These are phyloP conservation scores for Solea senegalensis DNA, from an alignment of 2,113 vertebrate species.

Conservation along the genomic window DNA sequence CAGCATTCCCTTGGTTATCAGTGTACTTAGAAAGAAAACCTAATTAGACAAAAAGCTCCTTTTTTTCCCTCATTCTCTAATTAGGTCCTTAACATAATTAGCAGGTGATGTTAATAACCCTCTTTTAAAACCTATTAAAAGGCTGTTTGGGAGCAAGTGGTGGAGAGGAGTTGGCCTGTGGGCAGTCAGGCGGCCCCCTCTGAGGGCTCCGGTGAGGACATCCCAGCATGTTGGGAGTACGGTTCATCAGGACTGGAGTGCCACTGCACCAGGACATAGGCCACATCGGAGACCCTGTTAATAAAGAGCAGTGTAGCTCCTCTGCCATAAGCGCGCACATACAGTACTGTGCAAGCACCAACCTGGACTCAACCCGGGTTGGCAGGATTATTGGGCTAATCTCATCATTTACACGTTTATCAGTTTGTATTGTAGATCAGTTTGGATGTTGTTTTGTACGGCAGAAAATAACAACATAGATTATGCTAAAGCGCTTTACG, in stretches of 20 bases:
- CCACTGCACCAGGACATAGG: slow-evolving; percentile 67
- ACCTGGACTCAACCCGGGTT: neutral
- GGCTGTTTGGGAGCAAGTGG: slow-evolving; percentile 87
- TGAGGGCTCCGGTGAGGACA: slow-evolving; percentile 70
- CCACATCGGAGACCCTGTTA: slow-evolving; percentile 67
- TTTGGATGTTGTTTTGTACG: no score
- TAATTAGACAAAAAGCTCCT: slow-evolving; percentile 89
- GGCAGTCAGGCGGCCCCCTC: slow-evolving; percentile 71
- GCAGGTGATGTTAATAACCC: slow-evolving; percentile 98
- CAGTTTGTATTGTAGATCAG: no score
- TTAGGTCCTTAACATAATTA: slow-evolving; percentile 98
- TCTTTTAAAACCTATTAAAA: slow-evolving; percentile 97
- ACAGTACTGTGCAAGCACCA: neutral
- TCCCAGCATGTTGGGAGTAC: slow-evolving; percentile 73
- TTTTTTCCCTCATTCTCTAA: slow-evolving; percentile 88
- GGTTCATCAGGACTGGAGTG: slow-evolving; percentile 75
- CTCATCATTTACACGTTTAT: no score
- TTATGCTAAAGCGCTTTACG: no score
- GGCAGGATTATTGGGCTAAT: no score
- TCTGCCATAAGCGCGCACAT: slow-evolving; percentile 9
- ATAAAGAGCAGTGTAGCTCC: slow-evolving; percentile 33
- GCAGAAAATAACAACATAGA: no score
- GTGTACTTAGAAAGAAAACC: slow-evolving; percentile 89
- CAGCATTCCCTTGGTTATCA: slow-evolving; percentile 85
- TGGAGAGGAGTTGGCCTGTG: slow-evolving; percentile 83